Evolutionary conservation across 2,888 invertebrate species (phyloP), one percentile per base, ranked within the genome.

Genomic region (Craniophora ligustri): DNA sequence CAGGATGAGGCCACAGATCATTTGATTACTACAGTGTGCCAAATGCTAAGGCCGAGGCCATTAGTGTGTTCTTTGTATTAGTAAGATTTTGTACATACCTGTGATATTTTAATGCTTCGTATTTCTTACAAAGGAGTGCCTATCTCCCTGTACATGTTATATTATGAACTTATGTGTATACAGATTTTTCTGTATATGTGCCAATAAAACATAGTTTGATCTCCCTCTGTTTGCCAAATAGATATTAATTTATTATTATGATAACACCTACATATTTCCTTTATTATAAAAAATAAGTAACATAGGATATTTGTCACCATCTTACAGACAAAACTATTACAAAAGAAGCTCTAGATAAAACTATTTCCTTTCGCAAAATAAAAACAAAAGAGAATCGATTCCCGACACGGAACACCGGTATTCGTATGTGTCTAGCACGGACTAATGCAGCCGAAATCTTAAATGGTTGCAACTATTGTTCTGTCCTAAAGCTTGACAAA

Each of bases 21-120:
- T 50, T 68, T 85, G 38, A 58, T 79, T 28, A 32, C 48, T 7
- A 72, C 72, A 5, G 54, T 82, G 14, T 85, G 85, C 48, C 48
- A 46, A 0, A 66, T 74, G 39, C 50, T 79, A 2, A 49, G 51
- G 1, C 73, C 78, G 1, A 71, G 60, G 4, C 81, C 81, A 0
- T 38, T 30, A 7, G 60, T 62, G 35, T 61, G 67, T 41, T 3
- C n/a, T 19, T 19, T 7, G 10, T 18, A 61, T 34, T 13, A 26
- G 23, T 23, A 10, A n/a, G n/a, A n/a, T n/a, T n/a, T n/a, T n/a
- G n/a, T n/a, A n/a, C n/a, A n/a, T n/a, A n/a, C n/a, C n/a, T n/a
- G n/a, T n/a, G n/a, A n/a, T n/a, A n/a, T n/a, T n/a, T n/a, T n/a
- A n/a, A n/a, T n/a, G n/a, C n/a, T n/a, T n/a, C n/a, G n/a, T n/a